Evolutionary conservation across 2,888 invertebrate species (phyloP).

Genomic region (Muschampia plurimacula): DNA sequence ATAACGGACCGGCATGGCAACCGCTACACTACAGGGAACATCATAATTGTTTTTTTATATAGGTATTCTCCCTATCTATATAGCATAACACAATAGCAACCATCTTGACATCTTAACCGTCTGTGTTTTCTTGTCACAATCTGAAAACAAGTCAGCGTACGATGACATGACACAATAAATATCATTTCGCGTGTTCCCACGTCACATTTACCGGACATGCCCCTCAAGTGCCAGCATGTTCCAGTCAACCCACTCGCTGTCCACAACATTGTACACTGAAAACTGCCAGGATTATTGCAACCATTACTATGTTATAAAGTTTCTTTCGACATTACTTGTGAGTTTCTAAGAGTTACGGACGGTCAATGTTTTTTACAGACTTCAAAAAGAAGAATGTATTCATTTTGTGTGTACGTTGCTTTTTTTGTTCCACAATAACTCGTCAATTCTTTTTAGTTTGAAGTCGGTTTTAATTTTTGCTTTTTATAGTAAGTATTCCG

Average conservation of each 20-base stretch:
- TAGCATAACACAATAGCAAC: constrained; percentile 25
- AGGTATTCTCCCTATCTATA: neutral
- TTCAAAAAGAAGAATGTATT: too few species aligned
- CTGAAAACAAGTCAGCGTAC: constrained; percentile 40
- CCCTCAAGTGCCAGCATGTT: constrained; percentile 62
- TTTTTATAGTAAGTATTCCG: too few species aligned
- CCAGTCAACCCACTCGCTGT: constrained; percentile 61
- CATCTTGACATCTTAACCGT: constrained; percentile 20
- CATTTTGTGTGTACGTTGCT: too few species aligned
- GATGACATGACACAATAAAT: constrained; percentile 57
- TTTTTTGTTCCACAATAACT: too few species aligned
- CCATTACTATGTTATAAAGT: neutral
- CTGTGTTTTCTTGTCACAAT: constrained; percentile 6
- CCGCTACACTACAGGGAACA: too few species aligned
- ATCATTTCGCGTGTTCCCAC: constrained; percentile 60
- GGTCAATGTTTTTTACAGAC: too few species aligned
- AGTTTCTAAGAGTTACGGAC: neutral
- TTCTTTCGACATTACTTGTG: neutral
- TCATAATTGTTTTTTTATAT: too few species aligned
- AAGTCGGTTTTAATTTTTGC: too few species aligned
- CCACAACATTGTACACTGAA: constrained; percentile 65
- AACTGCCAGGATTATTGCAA: constrained; percentile 60
- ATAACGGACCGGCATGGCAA: too few species aligned
- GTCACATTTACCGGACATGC: constrained; percentile 64
- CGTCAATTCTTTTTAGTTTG: too few species aligned